Percentiles rank a stretch among this genome's conserved stretches.
Evolutionary conservation across 2,888 invertebrate species (phyloP).

Genomic region (Patella caerulea): DNA sequence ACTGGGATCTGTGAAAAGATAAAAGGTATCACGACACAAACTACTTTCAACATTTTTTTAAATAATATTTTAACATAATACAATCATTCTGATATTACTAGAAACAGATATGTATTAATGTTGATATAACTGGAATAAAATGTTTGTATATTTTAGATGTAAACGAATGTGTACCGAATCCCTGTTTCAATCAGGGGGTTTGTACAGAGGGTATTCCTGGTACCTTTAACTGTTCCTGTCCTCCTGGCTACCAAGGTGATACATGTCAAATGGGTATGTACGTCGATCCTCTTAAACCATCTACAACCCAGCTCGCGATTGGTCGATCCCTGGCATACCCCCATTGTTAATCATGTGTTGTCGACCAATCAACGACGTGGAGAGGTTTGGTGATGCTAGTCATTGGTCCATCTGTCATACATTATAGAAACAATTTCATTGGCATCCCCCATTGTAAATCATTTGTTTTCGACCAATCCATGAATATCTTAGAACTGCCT

Average conservation of each 20-base stretch:
- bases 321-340: conserved; percentile 2
- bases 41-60: too few relatives aligned
- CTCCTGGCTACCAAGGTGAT: conserved; percentile 30
- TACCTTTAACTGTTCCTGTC: conserved; percentile 35
- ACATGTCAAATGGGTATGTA: conserved; percentile 40
- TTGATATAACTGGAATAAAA: too few relatives aligned
- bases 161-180: conserved; percentile 33
- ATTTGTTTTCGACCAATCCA: too few relatives aligned
- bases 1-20: too few relatives aligned
- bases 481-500: too few relatives aligned
- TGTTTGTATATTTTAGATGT: conserved; percentile 10
- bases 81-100: too few relatives aligned
- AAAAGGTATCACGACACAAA: too few relatives aligned
- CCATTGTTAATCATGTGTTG: conserved; percentile 26
- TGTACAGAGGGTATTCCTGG: conserved; percentile 33
- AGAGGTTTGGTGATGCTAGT: conserved; percentile 1
- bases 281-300: conserved; percentile 22
- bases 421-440: background rate
- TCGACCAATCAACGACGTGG: conserved; percentile 30
- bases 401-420: too few relatives aligned
- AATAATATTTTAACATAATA: too few relatives aligned
- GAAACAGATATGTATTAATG: too few relatives aligned
- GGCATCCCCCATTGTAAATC: too few relatives aligned
- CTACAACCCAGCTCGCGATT: background rate
- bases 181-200: conserved; percentile 38